Base-by-base conservation (phyloP, 2,797 vertebrate species). In the Nannoperca australis region DNA sequence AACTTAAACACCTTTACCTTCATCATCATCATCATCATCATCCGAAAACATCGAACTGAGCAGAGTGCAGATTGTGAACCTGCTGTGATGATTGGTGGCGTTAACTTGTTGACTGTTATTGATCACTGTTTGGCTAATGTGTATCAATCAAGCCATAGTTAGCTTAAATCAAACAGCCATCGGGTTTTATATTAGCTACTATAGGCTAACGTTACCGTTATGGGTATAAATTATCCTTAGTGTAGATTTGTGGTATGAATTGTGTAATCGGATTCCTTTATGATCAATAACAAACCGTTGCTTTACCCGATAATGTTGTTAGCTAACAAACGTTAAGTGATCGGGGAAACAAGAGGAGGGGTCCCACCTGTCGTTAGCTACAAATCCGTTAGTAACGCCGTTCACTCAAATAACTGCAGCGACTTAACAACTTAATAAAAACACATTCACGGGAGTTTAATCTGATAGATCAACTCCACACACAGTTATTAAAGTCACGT, bases 281-380 rank as follows among this genome's bases (percentile, higher is more conserved):
- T 20, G 12, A 11, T 2, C 0, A 27, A 15, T 47, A 45, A 49
- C 14, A 45, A 58, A 34, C 38, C 14, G n/a, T 7, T 1, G 13
- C 5, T 65, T 17, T 20, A 40, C 0, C 5, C 44, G 17, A 1
- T 20, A 7, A 50, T 5, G 22, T 7, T 40, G 54, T 45, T 58
- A 22, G 24, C 45, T 40, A n/a, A 18, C 42, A 4, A 30, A 3
- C 15, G 11, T 49, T 1, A n/a, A 24, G 40, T 24, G 7, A 50
- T 0, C 15, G 17, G 1, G 7, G 34, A 34, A 70, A 66, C 47
- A 38, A 8, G 24, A 30, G 0, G 63, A 6, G 15, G 60, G 14
- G 11, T 63, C 50, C 70, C 74, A 89, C 85, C 85, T 89, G 85
- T 77, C 40, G 32, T 18, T 20, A 40, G 34, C 44, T 45, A 50